A percentile compares a stretch with the other conserved stretches of the same genome.
Evolutionary conservation across 2,797 vertebrate species (phyloP).

Genomic region (Cirrhinus molitorella): DNA sequence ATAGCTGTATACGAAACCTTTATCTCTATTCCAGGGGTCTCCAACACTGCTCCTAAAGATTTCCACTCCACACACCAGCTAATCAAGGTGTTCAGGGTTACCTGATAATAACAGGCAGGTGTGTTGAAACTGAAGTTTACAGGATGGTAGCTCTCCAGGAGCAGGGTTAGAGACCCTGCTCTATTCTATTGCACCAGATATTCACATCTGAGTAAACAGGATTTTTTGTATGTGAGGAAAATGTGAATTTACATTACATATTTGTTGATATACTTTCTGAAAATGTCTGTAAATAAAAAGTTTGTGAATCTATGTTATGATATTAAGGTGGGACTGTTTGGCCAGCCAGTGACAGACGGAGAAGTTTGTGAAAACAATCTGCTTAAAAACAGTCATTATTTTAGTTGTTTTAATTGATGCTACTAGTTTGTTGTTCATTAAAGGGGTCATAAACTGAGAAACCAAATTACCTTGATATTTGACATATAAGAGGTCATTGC

Average conservation of each 20-base stretch:
- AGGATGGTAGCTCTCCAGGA: too few species aligned
- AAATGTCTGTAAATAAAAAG: background rate
- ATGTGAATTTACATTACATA: background rate
- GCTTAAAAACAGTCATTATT: background rate
- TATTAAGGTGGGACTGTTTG: background rate
- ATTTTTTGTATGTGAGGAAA: slow-evolving; percentile 5
- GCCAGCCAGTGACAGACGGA: background rate
- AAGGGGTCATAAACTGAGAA: background rate
- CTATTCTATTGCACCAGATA: background rate
- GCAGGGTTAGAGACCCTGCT: too few species aligned
- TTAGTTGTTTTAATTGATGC: background rate
- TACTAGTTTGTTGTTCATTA: background rate
- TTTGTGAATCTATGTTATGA: background rate
- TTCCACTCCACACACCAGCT: too few species aligned
- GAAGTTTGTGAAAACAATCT: background rate
- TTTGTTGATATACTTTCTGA: background rate
- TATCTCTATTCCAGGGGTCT: too few species aligned
- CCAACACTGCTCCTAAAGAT: too few species aligned
- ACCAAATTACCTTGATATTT: too few species aligned
- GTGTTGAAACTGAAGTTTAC: too few species aligned
- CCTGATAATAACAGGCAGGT: too few species aligned
- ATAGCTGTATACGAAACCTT: too few species aligned
- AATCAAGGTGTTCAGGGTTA: too few species aligned
- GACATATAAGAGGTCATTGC: too few species aligned
- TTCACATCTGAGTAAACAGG: too few species aligned